Evolutionary conservation across 2,888 invertebrate species (phyloP).

Genomic region (Periphyllus acericola): DNA sequence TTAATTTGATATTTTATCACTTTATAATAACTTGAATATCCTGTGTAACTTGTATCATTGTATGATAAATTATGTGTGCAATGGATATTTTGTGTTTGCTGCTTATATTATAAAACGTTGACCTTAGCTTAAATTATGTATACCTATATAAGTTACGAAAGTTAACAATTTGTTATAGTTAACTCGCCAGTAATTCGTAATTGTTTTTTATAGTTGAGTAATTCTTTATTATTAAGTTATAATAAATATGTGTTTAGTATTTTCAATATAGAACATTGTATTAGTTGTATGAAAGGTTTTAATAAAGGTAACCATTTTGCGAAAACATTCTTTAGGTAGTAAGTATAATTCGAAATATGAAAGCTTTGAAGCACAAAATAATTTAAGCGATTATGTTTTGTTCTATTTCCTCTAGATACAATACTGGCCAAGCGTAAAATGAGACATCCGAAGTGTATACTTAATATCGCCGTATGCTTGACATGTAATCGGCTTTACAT

Average conservation of each 20-base stretch:
- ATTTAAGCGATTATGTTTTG: neutral
- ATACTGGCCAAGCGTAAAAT: conserved; percentile 8
- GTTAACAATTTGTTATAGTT: no score
- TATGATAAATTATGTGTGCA: no score
- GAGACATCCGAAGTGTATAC: conserved; percentile 20
- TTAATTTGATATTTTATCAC: no score
- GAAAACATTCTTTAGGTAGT: neutral
- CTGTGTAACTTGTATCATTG: no score
- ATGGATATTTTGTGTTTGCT: no score
- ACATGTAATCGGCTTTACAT: conserved; percentile 37
- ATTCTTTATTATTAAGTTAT: neutral
- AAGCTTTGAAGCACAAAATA: conserved; percentile 9
- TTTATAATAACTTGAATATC: no score
- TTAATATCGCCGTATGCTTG: neutral
- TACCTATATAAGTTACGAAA: no score
- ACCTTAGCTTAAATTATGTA: no score
- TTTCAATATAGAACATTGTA: neutral
- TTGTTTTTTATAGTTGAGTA: neutral
- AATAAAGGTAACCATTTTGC: neutral
- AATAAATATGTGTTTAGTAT: neutral
- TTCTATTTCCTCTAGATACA: neutral
- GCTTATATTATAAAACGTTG: no score
- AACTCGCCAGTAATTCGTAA: no score
- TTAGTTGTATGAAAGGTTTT: neutral
- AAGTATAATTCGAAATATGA: neutral